Conservation (phyloP, 1,140 invertebrate genomes). For the Drosophila punjabiensis region DNA sequence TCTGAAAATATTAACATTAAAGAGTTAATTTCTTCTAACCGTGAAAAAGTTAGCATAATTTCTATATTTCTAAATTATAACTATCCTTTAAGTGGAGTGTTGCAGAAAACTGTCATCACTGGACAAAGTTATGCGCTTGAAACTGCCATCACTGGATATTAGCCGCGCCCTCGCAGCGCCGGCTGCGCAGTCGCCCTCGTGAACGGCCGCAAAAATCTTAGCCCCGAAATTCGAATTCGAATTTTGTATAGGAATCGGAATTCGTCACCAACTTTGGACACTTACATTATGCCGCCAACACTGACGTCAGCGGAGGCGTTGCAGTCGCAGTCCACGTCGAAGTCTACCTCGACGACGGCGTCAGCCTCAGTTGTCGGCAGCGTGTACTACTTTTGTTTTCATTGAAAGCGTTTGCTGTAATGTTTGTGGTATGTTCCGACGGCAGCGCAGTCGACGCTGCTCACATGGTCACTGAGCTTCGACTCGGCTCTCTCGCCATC, state of each 20-base stretch:
- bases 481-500: conserved; percentile 29
- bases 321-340: conserved; percentile 13
- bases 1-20: neutral
- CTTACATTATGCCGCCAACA: conserved; percentile 58
- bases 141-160: conserved; percentile 22
- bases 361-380: conserved; percentile 46
- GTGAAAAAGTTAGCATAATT: neutral
- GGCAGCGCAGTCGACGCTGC: conserved; percentile 45
- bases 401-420: conserved; percentile 84
- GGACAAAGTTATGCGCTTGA: neutral
- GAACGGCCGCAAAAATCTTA: conserved; percentile 64
- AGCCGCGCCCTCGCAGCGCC: conserved; percentile 71
- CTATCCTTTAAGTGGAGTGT: neutral
- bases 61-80: neutral
- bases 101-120: neutral
- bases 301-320: conserved; percentile 24
- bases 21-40: neutral
- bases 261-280: conserved; percentile 77
- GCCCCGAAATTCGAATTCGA: conserved; percentile 39
- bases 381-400: conserved; percentile 83
- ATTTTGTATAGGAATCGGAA: conserved; percentile 47
- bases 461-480: conserved; percentile 83
- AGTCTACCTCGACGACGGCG: conserved; percentile 21
- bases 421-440: conserved; percentile 71
- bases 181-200: conserved; percentile 74